These are phyloP conservation scores for Nemapogon koenigi DNA, from an alignment of 2,888 invertebrate species.

Conservation along the genomic window DNA sequence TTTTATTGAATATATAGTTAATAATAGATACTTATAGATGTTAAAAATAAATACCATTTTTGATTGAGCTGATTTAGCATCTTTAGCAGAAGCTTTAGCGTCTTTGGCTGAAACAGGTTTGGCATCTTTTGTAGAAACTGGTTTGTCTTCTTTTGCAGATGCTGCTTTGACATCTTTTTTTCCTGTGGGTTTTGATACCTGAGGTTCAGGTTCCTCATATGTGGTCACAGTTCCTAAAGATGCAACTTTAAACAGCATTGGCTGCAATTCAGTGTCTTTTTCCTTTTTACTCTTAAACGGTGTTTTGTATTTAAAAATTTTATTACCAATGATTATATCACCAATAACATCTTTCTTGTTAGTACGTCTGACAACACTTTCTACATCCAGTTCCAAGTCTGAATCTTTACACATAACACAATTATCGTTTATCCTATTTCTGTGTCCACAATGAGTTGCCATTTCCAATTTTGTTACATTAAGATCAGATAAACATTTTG, in stretches of 20 bases:
- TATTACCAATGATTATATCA: conserved; percentile 32
- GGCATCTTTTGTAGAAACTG: too few species aligned
- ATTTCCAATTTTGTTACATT: conserved; percentile 3
- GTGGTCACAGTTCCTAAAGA: too few species aligned
- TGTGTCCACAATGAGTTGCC: conserved; percentile 15
- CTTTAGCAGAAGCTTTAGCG: too few species aligned
- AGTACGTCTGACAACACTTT: conserved; percentile 19
- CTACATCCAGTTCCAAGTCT: conserved; percentile 24
- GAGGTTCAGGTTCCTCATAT: too few species aligned
- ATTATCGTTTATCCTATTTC: conserved; percentile 10
- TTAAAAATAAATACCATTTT: too few species aligned
- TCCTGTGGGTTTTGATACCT: too few species aligned
- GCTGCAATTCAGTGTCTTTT: conserved; percentile 17
- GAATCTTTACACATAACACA: conserved; percentile 21
- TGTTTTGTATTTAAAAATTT: conserved; percentile 27
- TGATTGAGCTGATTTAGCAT: too few species aligned
- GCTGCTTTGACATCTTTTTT: too few species aligned
- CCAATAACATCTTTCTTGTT: conserved; percentile 13
- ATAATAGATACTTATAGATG: too few species aligned
- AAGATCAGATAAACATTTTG: conserved; percentile 8
- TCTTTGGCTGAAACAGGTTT: too few species aligned
- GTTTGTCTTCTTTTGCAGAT: too few species aligned
- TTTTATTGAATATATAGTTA: too few species aligned
- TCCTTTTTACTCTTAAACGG: conserved; percentile 15
- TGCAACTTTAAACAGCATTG: conserved; percentile 23